These are phyloP conservation scores for Polyommatus icarus DNA, from an alignment of 2,888 invertebrate species.

Conservation along the genomic window DNA sequence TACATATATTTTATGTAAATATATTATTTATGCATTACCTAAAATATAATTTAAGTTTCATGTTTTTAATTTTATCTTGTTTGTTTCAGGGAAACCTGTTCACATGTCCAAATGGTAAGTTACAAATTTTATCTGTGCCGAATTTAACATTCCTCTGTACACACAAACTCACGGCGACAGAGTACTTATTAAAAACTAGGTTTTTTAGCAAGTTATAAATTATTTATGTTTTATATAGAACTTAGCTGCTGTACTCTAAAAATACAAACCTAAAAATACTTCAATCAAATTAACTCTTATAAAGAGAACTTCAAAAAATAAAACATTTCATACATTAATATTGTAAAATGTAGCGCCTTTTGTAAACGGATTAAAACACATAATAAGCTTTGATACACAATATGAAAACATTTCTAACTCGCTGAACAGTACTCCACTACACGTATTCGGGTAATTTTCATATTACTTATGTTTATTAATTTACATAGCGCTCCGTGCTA, in stretches of 20 bases:
- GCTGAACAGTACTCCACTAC: constrained; percentile 36
- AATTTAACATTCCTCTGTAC: too few relatives aligned
- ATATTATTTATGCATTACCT: neutral
- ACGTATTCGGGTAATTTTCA: constrained; percentile 42
- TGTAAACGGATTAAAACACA: neutral
- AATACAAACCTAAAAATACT: neutral
- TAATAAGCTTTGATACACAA: neutral
- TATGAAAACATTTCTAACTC: constrained; percentile 22
- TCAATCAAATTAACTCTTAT: neutral
- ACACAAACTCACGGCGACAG: too few relatives aligned
- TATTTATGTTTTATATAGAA: too few relatives aligned
- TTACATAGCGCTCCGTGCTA: constrained; percentile 42
- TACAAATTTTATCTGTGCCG: neutral
- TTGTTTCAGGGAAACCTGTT: constrained; percentile 84
- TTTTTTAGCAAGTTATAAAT: too few relatives aligned
- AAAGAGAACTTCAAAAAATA: neutral
- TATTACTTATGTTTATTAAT: constrained; percentile 48
- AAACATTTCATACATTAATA: neutral
- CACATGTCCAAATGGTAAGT: constrained; percentile 88
- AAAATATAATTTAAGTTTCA: neutral
- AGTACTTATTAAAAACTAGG: too few relatives aligned
- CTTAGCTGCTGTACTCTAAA: too few relatives aligned
- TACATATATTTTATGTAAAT: neutral
- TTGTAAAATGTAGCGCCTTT: neutral
- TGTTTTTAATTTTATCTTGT: constrained; percentile 45